Percentiles rank a stretch among this genome's conserved stretches.
Evolutionary conservation across 2,797 vertebrate genomes (phyloP).

Genomic region (Luscinia megarhynchos): DNA sequence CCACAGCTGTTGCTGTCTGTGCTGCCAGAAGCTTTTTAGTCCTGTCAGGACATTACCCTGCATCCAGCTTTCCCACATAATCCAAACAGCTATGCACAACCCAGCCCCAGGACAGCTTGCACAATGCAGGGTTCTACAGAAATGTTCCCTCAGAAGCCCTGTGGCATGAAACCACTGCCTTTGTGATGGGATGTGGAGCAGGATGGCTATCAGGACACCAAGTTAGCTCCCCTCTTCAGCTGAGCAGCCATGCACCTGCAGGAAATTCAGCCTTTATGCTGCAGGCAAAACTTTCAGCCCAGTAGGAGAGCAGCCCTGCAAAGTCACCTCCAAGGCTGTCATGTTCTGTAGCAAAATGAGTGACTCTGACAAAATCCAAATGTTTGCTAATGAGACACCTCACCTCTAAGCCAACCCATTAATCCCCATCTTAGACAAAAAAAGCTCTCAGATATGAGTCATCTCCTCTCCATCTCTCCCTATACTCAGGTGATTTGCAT

Average conservation of each 20-base stretch:
- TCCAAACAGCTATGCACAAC: not conserved
- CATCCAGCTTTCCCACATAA: not conserved
- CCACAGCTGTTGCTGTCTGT: not conserved
- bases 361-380: not conserved
- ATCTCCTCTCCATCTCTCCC: not conserved
- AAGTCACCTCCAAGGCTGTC: not conserved
- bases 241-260: not conserved
- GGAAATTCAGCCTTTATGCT: not conserved
- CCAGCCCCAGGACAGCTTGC: not conserved
- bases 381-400: not conserved
- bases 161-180: not conserved
- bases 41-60: not conserved
- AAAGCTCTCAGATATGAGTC: not conserved
- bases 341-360: not conserved
- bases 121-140: not conserved
- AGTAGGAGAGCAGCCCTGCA: not conserved
- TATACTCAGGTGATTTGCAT: not conserved
- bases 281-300: not conserved
- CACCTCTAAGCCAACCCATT: not conserved
- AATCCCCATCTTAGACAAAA: not conserved
- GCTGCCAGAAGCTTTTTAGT: not conserved
- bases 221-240: not conserved
- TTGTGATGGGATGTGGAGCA: not conserved
- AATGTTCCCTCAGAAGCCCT: not conserved
- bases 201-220: not conserved